These are phyloP conservation scores for Rhabditophanes sp. DNA, from an alignment of 2,888 invertebrate genomes.

Conservation along the genomic window DNA sequence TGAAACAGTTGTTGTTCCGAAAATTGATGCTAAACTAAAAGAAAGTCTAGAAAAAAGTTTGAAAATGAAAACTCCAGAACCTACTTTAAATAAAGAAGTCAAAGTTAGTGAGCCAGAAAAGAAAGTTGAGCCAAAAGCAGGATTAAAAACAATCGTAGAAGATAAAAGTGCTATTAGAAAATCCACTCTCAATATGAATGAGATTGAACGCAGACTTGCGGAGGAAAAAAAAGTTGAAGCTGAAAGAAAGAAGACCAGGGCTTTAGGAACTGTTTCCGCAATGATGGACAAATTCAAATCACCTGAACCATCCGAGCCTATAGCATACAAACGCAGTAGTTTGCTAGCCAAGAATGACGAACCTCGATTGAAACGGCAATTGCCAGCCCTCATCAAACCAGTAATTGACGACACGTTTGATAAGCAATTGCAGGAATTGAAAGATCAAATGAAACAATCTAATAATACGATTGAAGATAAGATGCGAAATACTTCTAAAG, in stretches of 20 bases:
- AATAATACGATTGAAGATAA: neutral
- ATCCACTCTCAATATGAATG: constrained; percentile 35
- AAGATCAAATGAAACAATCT: neutral
- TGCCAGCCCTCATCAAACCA: constrained; percentile 32
- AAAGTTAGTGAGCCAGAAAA: constrained; percentile 6
- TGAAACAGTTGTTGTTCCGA: too few relatives aligned
- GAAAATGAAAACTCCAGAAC: constrained; percentile 4
- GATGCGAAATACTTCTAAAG: too few relatives aligned
- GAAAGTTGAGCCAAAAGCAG: constrained; percentile 6
- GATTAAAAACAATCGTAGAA: constrained; percentile 5
- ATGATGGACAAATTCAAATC: constrained; percentile 20
- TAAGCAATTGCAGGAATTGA: constrained; percentile 25
- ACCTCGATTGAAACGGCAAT: constrained; percentile 20
- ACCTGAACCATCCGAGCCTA: constrained; percentile 7
- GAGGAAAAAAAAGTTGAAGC: constrained; percentile 18
- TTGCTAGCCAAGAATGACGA: constrained; percentile 17
- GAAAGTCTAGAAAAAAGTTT: too few relatives aligned
- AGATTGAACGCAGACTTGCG: constrained; percentile 31
- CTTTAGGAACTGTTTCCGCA: constrained; percentile 22
- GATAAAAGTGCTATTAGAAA: constrained; percentile 35
- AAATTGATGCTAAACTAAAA: neutral
- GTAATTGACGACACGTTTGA: constrained; percentile 38
- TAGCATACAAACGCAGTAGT: constrained; percentile 27
- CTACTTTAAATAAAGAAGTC: constrained; percentile 1
- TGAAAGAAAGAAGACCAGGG: constrained; percentile 22